Evolutionary conservation across 2,888 invertebrate genomes (phyloP), one percentile per base, ranked within the genome.

Genomic region (Drosophila antonietae): DNA sequence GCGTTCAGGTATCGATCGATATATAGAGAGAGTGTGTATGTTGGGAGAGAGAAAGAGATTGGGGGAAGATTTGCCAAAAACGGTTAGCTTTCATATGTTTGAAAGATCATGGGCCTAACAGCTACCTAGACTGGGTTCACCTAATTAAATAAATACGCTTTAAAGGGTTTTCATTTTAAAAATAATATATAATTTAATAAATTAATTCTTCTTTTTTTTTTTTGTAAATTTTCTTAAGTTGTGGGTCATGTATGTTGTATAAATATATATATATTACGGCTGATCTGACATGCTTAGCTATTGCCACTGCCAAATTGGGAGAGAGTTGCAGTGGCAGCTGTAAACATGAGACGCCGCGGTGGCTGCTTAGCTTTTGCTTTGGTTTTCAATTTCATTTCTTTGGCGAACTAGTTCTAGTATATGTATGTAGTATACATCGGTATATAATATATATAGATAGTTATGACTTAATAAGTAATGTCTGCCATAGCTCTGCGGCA

Each of bases 21-120:
- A 68, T 63, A 78, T 74, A 80, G 77, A 78, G 76, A 81, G 73
- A 89, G 46, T 47, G 58, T 58, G 46, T 57, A 46, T 58, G 46
- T 58, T 23, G 46, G 28, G 81, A 85, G 81, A 84, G 81, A 80
- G 82, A 90, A 81, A 90, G 84, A 91, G 85, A 90, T 88, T 80
- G 82, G 89, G 89, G 91, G 90, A 90, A 92, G 91, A 93, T 92
- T 92, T 91, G 91, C 92, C 92, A 92, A 91, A 92, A 90, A 88
- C 82, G 91, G 91, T 92, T 92, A 91, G 91, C 91, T 89, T 91
- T 91, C 84, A 88, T 87, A 87, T 79, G 68, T 78, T 73, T 73
- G 73, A 68, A 75, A 75, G 72, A 80, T 68, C 73, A 83, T 58
- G 83, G 86, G 68, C 67, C 74, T 74, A 75, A 63, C 53, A 61